phyloP scores from a whole-genome alignment of 2,888 invertebrate genomes.

The Euspilapteryx auroguttella region DNA sequence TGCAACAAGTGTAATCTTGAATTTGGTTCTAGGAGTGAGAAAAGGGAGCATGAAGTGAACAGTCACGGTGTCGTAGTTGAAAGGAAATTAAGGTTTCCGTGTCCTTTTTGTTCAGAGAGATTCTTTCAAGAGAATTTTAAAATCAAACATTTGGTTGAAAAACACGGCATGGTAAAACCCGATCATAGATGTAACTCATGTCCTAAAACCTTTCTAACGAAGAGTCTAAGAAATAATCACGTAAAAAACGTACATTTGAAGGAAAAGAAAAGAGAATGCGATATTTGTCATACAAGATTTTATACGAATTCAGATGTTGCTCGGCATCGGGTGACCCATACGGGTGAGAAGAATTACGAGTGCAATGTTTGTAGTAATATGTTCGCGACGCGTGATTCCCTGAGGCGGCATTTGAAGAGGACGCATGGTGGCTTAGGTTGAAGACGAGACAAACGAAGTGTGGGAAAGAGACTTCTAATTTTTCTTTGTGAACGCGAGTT shows the following conservation, averaged over 20 bases:
- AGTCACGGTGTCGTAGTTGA: constrained; percentile 15
- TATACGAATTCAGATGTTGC: constrained; percentile 10
- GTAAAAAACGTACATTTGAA: constrained; percentile 37
- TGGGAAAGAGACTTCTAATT: too few relatives aligned
- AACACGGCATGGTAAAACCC: constrained; percentile 26
- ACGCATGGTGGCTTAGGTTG: constrained; percentile 15
- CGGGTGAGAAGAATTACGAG: constrained; percentile 5
- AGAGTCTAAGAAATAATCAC: constrained; percentile 36
- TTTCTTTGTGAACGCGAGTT: too few relatives aligned
- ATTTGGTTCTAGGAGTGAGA: constrained; percentile 17
- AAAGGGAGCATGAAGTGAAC: constrained; percentile 20
- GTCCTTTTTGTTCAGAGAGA: constrained; percentile 24
- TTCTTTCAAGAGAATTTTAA: constrained; percentile 28
- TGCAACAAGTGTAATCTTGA: constrained; percentile 22
- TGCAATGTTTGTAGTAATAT: constrained; percentile 12
- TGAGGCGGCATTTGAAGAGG: constrained; percentile 32
- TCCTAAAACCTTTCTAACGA: constrained; percentile 29
- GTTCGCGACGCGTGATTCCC: constrained; percentile 36
- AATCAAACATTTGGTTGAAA: constrained; percentile 21
- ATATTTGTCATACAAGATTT: constrained; percentile 12
- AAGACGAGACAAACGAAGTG: neutral
- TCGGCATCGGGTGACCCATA: constrained; percentile 20
- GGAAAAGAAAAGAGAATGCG: constrained; percentile 34
- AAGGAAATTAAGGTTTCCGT: constrained; percentile 25
- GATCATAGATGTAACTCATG: constrained; percentile 29